phyloP scores from a whole-genome alignment of 1,140 invertebrate species.

The Drosophila azteca region DNA sequence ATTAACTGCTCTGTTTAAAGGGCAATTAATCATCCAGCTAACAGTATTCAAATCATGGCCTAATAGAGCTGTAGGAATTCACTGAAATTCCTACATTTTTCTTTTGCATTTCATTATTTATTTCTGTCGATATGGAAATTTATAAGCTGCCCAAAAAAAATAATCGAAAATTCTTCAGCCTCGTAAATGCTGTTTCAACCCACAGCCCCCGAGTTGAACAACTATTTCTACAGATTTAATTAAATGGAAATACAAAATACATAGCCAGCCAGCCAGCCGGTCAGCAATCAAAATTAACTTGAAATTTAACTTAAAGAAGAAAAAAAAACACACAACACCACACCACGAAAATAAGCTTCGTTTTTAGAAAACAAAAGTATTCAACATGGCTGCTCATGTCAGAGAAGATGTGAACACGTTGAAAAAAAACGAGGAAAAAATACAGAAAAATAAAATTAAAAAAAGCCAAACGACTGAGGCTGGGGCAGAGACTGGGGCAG shows the following conservation, averaged over 20 bases:
- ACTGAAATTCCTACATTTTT: neutral
- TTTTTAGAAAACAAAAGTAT: constrained; percentile 79
- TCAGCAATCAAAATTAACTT: constrained; percentile 58
- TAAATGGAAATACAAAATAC: constrained; percentile 54
- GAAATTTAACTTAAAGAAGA: constrained; percentile 49
- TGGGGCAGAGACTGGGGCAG: constrained; percentile 23
- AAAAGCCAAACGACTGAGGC: constrained; percentile 35
- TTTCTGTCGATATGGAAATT: neutral
- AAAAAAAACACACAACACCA: too few species aligned
- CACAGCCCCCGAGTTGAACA: constrained; percentile 11
- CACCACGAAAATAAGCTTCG: constrained; percentile 40
- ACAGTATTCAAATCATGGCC: constrained; percentile 14
- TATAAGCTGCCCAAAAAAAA: neutral
- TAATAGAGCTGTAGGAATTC: constrained; percentile 38
- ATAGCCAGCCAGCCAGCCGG: constrained; percentile 11
- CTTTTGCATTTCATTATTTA: constrained; percentile 4
- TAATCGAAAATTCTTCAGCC: constrained; percentile 33
- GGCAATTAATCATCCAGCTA: constrained; percentile 62
- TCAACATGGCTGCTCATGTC: constrained; percentile 74
- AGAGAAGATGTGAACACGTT: constrained; percentile 48
- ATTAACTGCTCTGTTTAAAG: constrained; percentile 58
- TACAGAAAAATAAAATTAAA: constrained; percentile 40
- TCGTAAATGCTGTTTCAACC: constrained; percentile 9
- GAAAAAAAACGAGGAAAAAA: constrained; percentile 15
- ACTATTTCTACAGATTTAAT: constrained; percentile 44